Base-by-base conservation (phyloP, 2,797 vertebrate genomes). In the Podargus strigoides region DNA sequence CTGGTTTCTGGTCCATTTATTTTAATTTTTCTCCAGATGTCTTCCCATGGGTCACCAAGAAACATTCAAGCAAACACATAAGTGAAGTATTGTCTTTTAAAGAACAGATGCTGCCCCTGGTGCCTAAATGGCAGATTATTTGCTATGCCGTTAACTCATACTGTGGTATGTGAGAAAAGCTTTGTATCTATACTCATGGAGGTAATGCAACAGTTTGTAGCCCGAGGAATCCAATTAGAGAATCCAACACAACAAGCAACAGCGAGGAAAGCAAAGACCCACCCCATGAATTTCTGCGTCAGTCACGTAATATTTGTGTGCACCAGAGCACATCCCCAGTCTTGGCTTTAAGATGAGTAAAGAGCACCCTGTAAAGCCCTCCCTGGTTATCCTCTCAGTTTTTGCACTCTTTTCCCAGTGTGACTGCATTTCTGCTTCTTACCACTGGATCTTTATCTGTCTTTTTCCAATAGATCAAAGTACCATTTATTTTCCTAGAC, bases 381-480 rank as follows among this genome's bases (percentile, higher is more conserved):
- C 15, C 5, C 10, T 8, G 6, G 7, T 85, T 77, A 49, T 41
- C 23, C 12, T 4, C 27, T 84, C 37, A 36, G 19, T 70, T 87
- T 87, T 49, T 72, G 14, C 15, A 32, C 46, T 47, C 32, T 66
- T 73, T 90, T 53, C 24, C 23, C 56, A 44, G 15, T 6, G 11
- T 42, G 36, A 39, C 41, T 76, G 27, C 17, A 20, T 72, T 90
- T 82, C 93, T 72, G 28, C 56, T 90, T 70, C 70, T 42, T 86
- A 9, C 49, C 64, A 30, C 36, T 50, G 60, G 49, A 77, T 83
- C 85, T 85, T 87, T 77, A 53, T 70, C 56, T n/a, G 5, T 46
- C 69, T 83, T 87, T 93, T 83, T 41, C 44, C 81, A 70, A 69
- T 36, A 92, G 78, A 92, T 89, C 81, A 85, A 87, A 92, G 60